Conservation (phyloP, 2,797 vertebrate genomes). For the Cephalopachus bancanus region DNA sequence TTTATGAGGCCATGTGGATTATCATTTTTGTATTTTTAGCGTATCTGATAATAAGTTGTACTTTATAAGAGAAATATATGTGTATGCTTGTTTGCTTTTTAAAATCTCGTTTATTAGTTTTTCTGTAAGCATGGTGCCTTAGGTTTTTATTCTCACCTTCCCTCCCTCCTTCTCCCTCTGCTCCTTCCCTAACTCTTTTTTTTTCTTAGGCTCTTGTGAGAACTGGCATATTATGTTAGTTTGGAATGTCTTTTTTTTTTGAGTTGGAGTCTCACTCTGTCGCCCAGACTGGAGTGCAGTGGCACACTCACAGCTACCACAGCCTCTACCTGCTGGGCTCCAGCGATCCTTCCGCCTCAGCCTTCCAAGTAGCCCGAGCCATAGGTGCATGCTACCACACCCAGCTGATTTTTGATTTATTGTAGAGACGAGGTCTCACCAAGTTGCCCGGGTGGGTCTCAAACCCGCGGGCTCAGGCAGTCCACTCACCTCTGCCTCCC, state of each 20-base stretch:
- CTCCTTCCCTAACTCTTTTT: not conserved
- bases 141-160: not conserved
- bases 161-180: not conserved
- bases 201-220: constrained; percentile 28
- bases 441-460: too few relatives aligned
- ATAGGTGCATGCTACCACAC: too few relatives aligned
- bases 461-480: too few relatives aligned
- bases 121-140: not conserved
- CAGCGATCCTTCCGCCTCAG: too few relatives aligned
- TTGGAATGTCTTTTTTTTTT: not conserved
- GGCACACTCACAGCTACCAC: too few relatives aligned
- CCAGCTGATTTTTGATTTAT: too few relatives aligned
- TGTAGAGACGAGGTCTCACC: too few relatives aligned
- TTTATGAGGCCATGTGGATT: not conserved
- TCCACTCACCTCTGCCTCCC: too few relatives aligned
- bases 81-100: not conserved
- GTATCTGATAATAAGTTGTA: constrained; percentile 30
- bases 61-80: constrained; percentile 3
- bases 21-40: constrained; percentile 35
- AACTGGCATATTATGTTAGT: not conserved
- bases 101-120: constrained; percentile 44
- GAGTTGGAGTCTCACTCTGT: too few relatives aligned
- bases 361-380: too few relatives aligned
- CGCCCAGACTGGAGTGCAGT: too few relatives aligned
- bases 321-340: too few relatives aligned